These are phyloP conservation scores for Syrphus vitripennis DNA, from an alignment of 2,888 invertebrate species.

Conservation along the genomic window DNA sequence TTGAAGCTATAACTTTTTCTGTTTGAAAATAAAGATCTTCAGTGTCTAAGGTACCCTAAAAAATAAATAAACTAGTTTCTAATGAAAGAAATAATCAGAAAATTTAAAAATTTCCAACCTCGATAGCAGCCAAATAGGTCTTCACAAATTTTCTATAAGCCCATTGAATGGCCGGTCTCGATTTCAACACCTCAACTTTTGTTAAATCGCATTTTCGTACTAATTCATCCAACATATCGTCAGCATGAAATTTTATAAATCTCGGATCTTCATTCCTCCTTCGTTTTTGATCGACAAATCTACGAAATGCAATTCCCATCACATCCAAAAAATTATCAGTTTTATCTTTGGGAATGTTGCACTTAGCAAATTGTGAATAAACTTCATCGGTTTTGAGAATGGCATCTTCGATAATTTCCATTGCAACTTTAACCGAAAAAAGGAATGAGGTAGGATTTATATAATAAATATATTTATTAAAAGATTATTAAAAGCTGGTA, in stretches of 20 bases:
- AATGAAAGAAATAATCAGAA: too few species aligned
- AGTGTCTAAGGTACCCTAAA: constrained; percentile 75
- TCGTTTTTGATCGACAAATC: constrained; percentile 72
- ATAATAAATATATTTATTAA: too few species aligned
- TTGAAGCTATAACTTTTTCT: constrained; percentile 22
- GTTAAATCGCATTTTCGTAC: constrained; percentile 77
- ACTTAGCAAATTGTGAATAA: constrained; percentile 76
- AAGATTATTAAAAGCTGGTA: too few species aligned
- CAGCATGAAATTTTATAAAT: constrained; percentile 74
- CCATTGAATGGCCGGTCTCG: constrained; percentile 76
- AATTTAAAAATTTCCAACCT: too few species aligned
- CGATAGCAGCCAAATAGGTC: constrained; percentile 76
- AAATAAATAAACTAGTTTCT: too few species aligned
- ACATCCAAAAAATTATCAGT: constrained; percentile 75
- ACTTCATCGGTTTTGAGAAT: constrained; percentile 77
- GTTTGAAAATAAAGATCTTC: constrained; percentile 71
- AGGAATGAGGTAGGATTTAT: too few species aligned
- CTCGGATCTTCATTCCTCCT: constrained; percentile 36
- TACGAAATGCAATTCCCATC: constrained; percentile 78
- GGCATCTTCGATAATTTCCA: constrained; percentile 75
- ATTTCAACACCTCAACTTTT: constrained; percentile 75
- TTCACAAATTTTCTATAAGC: constrained; percentile 78
- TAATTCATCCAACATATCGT: constrained; percentile 77
- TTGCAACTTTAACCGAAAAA: constrained; percentile 73
- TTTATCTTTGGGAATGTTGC: constrained; percentile 76